Base-by-base conservation (phyloP, 1,140 invertebrate species). In the Popillia japonica region DNA sequence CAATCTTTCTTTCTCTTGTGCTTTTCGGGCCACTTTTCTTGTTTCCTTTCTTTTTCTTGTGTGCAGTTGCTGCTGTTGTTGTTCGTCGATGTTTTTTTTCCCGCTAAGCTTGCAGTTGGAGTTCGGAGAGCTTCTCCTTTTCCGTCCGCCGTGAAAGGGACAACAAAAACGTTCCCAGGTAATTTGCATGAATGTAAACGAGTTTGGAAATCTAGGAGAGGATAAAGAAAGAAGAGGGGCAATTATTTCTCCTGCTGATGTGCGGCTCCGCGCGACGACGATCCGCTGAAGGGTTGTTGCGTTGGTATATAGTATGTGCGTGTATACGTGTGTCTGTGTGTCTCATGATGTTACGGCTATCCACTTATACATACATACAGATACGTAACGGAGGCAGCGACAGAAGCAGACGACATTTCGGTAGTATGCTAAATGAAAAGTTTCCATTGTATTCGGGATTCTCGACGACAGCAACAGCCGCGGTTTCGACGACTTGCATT, bases 361-460 rank as follows among this genome's bases (percentile, higher is more conserved):
- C 27, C 27, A 34, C 27, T 34, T 34, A 34, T 34, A 34, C 27
- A 34, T 34, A 34, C 27, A 34, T 34, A 34, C 27, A 34, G 27
- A 34, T 34, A 34, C 27, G 27, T 34, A 34, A 34, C 27, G 17
- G 48, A 55, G 44, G n/a, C n/a, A 55, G 48, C 48, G 14, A n/a
- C 48, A 17, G 48, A 14, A 17, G 11, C 17, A n/a, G 11, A 55
- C 48, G 48, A 55, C n/a, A 55, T 55, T 55, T 55, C 80, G 81
- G 82, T 77, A 82, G 80, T 83, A 83, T 83, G 80, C 82, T 83
- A 82, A 82, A 80, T 83, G 83, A 85, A 85, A 83, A 82, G 83
- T 81, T 80, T 83, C 85, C 84, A 86, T 86, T 86, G 85, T 86
- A 84, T 85, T 85, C 85, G 80, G 78, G 75, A 55, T 73, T 72